Percentiles rank a stretch among this genome's conserved stretches.
These are phyloP conservation scores for Aleiodes sp. DNA, from an alignment of 1,140 invertebrate species.

Conservation along the genomic window DNA sequence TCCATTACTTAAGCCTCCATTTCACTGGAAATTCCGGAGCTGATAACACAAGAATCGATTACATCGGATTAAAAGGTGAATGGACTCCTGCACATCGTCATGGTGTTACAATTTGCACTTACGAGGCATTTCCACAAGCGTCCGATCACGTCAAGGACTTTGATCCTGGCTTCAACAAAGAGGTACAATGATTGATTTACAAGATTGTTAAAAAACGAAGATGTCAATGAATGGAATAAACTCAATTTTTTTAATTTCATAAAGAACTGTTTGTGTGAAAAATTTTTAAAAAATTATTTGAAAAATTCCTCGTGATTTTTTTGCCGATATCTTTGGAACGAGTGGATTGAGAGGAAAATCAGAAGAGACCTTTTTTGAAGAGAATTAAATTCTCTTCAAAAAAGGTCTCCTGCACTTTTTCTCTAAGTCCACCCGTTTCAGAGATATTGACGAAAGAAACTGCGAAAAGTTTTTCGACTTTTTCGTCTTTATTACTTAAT, in stretches of 20 bases:
- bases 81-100: conserved; percentile 84
- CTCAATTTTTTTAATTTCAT: not conserved
- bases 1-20: conserved; percentile 87
- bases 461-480: no score
- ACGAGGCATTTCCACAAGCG: conserved; percentile 86
- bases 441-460: no score
- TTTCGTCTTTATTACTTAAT: no score
- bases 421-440: no score
- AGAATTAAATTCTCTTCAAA: no score
- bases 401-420: no score
- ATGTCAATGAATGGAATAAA: not conserved
- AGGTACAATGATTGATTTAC: conserved; percentile 68
- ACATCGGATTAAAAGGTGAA: conserved; percentile 95
- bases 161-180: conserved; percentile 65
- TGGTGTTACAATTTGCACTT: conserved; percentile 89
- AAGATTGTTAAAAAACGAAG: not conserved
- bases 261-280: no score
- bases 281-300: not conserved
- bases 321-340: not conserved
- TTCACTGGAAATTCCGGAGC: conserved; percentile 89
- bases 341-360: no score
- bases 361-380: no score
- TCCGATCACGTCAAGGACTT: conserved; percentile 80
- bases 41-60: conserved; percentile 87
- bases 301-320: not conserved